Percentiles rank a stretch among this genome's conserved stretches.
phyloP scores from a whole-genome alignment of 2,888 invertebrate species.

The Octodonta nipae region DNA sequence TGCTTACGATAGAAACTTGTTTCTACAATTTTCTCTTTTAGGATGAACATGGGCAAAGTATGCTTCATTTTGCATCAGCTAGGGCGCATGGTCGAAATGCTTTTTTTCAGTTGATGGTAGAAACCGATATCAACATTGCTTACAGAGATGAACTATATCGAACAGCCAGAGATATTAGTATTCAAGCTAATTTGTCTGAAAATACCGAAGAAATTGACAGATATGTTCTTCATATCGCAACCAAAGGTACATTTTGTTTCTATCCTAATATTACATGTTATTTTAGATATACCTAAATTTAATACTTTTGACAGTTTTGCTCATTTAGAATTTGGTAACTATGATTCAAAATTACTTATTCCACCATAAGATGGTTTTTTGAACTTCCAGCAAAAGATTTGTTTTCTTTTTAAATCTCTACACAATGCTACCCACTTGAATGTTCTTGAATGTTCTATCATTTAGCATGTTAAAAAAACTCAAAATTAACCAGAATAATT shows the following conservation, averaged over 20 bases:
- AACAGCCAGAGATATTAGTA: slow-evolving; percentile 74
- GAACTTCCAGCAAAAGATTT: too few species aligned
- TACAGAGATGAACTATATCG: slow-evolving; percentile 76
- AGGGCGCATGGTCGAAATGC: slow-evolving; percentile 69
- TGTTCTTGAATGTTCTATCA: too few species aligned
- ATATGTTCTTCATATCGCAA: slow-evolving; percentile 63
- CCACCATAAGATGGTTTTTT: too few species aligned
- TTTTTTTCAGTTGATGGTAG: slow-evolving; percentile 64
- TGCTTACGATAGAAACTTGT: background rate
- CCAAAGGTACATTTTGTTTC: slow-evolving; percentile 66
- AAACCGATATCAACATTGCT: slow-evolving; percentile 66
- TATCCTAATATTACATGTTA: too few species aligned
- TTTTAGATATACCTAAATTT: too few species aligned
- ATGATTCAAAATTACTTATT: too few species aligned
- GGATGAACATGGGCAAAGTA: slow-evolving; percentile 83
- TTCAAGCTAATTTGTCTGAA: slow-evolving; percentile 61
- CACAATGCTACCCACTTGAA: too few species aligned
- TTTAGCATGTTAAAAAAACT: too few species aligned
- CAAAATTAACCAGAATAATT: too few species aligned
- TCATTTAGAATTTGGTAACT: too few species aligned
- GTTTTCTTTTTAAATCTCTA: too few species aligned
- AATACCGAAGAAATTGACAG: slow-evolving; percentile 73
- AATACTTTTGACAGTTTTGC: too few species aligned
- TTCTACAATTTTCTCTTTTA: slow-evolving; percentile 26
- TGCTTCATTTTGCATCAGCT: slow-evolving; percentile 78